phyloP scores from a whole-genome alignment of 2,113 vertebrate species.

The Percina caprodes region DNA sequence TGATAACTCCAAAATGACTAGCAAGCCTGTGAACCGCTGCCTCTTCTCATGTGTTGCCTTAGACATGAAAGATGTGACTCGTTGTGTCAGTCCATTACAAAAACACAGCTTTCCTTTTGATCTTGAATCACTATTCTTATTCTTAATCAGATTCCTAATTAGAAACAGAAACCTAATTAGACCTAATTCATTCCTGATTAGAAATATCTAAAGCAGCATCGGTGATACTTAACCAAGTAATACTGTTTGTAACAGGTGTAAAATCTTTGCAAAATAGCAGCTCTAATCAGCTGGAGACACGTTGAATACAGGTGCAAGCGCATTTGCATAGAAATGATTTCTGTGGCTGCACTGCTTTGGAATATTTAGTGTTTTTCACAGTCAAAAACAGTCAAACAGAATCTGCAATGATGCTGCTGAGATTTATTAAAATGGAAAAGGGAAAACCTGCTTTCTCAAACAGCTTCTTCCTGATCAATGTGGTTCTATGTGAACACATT shows the following conservation, averaged over 20 bases:
- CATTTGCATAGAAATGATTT: conserved; percentile 21
- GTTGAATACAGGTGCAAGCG: not conserved
- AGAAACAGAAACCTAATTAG: not conserved
- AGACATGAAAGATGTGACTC: too few species aligned
- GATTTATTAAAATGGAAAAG: not conserved
- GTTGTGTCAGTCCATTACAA: not conserved
- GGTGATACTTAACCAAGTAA: not conserved
- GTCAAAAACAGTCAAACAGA: not conserved
- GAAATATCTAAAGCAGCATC: not conserved
- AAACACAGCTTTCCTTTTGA: conserved; percentile 15
- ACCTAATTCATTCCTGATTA: not conserved
- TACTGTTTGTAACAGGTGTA: not conserved
- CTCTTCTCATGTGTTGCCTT: too few species aligned
- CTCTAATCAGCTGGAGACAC: conserved; percentile 37
- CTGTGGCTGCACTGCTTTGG: not conserved
- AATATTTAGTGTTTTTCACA: not conserved
- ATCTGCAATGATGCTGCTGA: not conserved
- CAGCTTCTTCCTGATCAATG: not conserved
- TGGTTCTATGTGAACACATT: not conserved
- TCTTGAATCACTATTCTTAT: not conserved
- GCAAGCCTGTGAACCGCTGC: too few species aligned
- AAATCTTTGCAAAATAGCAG: not conserved
- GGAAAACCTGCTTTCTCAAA: not conserved
- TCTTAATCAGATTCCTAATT: not conserved
- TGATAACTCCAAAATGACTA: too few species aligned